These are phyloP conservation scores for Himalopsyche tibetana DNA, from an alignment of 2,888 invertebrate species.

Conservation along the genomic window DNA sequence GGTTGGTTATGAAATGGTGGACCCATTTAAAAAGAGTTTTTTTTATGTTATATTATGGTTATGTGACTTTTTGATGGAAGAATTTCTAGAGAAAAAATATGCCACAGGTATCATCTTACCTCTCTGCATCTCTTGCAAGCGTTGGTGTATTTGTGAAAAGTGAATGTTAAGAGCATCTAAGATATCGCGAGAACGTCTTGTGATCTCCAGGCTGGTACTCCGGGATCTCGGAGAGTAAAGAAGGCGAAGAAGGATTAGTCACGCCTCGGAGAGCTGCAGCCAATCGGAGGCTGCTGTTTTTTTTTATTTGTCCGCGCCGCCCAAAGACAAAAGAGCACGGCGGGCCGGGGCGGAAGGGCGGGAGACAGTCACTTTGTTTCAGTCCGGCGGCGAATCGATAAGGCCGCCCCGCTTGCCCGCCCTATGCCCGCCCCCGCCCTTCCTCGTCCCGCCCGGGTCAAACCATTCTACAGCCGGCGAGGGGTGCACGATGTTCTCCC, in stretches of 20 bases:
- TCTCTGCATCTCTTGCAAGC: no score
- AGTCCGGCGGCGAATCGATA: constrained; percentile 75
- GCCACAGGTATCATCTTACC: no score
- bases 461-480: constrained; percentile 60
- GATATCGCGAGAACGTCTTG: constrained; percentile 52
- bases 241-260: constrained; percentile 68
- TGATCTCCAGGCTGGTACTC: constrained; percentile 74
- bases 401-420: constrained; percentile 63
- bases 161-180: not conserved
- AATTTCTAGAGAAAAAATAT: no score
- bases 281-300: constrained; percentile 70
- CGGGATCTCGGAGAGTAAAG: constrained; percentile 68
- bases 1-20: no score
- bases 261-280: constrained; percentile 70
- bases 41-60: no score
- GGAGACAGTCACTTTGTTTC: constrained; percentile 70
- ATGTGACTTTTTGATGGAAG: no score
- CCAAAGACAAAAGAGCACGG: constrained; percentile 68
- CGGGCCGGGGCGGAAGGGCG: constrained; percentile 71
- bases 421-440: constrained; percentile 46
- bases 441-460: constrained; percentile 54
- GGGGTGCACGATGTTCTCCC: constrained; percentile 32
- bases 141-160: not conserved
- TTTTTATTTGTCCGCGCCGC: constrained; percentile 69
- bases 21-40: no score